Conservation (phyloP, 2,113 vertebrate genomes). For the Columba livia region DNA sequence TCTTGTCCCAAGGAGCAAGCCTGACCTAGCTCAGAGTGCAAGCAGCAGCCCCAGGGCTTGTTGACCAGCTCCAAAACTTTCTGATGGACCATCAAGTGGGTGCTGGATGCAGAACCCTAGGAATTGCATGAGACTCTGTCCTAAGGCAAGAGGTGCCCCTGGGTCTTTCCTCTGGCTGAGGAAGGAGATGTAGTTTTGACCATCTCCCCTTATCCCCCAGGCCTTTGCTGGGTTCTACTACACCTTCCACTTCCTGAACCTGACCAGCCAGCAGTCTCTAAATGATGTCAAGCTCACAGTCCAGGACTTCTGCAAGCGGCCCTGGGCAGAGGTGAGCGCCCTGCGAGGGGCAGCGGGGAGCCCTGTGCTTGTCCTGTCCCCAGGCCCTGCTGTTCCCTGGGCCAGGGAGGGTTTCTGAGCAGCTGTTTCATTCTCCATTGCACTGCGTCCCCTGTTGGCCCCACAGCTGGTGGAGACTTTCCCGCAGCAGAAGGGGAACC, state of each 20-base stretch:
- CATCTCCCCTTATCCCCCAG: conserved; percentile 1
- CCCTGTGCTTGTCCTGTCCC: background rate
- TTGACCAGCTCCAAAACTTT: background rate
- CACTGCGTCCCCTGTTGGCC: accelerated
- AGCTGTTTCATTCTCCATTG: background rate
- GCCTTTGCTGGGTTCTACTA: conserved; percentile 83
- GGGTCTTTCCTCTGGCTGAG: background rate
- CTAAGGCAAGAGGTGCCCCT: no score
- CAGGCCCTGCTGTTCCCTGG: background rate
- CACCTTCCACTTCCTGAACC: conserved; percentile 82
- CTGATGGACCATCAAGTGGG: background rate
- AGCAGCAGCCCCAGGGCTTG: background rate
- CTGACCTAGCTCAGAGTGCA: background rate
- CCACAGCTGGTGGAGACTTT: conserved; percentile 37
- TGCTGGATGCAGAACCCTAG: background rate
- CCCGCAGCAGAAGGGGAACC: background rate
- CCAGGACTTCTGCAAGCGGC: conserved; percentile 72
- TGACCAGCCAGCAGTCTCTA: conserved; percentile 70
- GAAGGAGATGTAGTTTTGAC: background rate
- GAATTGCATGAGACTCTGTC: background rate
- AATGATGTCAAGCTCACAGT: conserved; percentile 26
- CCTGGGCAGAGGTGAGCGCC: conserved; percentile 73
- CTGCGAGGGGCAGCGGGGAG: background rate
- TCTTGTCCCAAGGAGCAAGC: no score
- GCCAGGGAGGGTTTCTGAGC: background rate